Evolutionary conservation across 1,140 invertebrate species (phyloP).

Genomic region (Cotesia vestalis): DNA sequence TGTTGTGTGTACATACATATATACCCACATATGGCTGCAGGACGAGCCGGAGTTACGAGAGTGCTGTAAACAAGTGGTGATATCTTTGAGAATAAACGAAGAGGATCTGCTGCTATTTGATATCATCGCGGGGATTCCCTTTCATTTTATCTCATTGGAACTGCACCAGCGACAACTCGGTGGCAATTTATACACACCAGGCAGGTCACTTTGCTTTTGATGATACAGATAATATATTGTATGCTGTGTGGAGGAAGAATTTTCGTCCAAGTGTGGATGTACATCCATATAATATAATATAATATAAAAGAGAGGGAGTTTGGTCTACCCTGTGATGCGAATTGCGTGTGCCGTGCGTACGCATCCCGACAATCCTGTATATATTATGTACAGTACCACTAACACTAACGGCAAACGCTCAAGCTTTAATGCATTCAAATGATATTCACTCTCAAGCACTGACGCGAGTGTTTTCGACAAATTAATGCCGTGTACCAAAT

Average conservation of each 20-base stretch:
- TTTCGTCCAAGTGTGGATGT: too few relatives aligned
- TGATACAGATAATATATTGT: too few relatives aligned
- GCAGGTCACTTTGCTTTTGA: not conserved
- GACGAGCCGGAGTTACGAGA: too few relatives aligned
- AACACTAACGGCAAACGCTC: constrained; percentile 12
- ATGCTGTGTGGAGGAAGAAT: too few relatives aligned
- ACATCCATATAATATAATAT: too few relatives aligned
- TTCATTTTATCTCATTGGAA: not conserved
- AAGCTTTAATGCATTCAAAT: constrained; percentile 56
- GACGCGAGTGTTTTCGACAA: constrained; percentile 55
- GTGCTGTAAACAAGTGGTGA: not conserved
- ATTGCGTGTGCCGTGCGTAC: constrained; percentile 5
- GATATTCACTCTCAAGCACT: constrained; percentile 54
- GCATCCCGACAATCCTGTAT: not conserved
- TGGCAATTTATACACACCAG: not conserved
- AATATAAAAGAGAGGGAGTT: not conserved
- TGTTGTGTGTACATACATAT: not conserved
- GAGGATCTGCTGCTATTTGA: constrained; percentile 4
- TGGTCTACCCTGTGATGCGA: not conserved
- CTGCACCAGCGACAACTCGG: not conserved
- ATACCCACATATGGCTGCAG: not conserved
- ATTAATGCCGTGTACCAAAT: constrained; percentile 55
- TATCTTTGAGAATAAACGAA: constrained; percentile 14
- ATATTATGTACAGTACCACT: not conserved
- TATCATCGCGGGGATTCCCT: not conserved